A percentile compares a stretch with the other conserved stretches of the same genome.
Conservation (phyloP, 2,888 invertebrate species). For the Lacanobia oleracea region DNA sequence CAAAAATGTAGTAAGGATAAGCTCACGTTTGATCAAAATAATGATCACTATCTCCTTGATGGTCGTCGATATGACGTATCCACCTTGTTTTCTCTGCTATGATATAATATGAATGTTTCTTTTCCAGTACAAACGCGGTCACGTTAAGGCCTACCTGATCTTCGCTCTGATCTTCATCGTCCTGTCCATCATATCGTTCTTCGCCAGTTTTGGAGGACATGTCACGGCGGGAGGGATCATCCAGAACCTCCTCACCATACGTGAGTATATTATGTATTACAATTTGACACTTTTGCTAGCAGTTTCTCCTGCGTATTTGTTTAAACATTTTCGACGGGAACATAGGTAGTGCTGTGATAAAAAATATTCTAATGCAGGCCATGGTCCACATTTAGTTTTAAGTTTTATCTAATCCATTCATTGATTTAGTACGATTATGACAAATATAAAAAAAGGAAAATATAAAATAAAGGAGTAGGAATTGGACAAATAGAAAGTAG, state of each 20-base stretch:
- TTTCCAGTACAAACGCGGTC: slow-evolving; percentile 68
- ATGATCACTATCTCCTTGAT: too few species aligned
- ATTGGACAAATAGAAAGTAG: neutral
- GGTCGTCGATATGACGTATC: too few species aligned
- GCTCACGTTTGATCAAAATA: too few species aligned
- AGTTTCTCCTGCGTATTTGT: too few species aligned
- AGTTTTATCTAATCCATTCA: too few species aligned
- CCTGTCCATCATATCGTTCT: slow-evolving; percentile 49
- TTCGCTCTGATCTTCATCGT: slow-evolving; percentile 59
- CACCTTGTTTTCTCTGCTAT: neutral
- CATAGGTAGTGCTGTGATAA: too few species aligned
- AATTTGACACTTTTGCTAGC: neutral
- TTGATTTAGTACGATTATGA: too few species aligned
- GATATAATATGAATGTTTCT: neutral
- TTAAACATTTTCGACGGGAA: too few species aligned
- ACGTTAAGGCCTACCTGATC: slow-evolving; percentile 67
- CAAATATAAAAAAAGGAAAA: too few species aligned
- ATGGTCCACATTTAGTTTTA: too few species aligned
- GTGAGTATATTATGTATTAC: slow-evolving; percentile 46
- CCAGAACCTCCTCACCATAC: slow-evolving; percentile 43
- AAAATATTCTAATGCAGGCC: too few species aligned
- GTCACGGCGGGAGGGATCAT: slow-evolving; percentile 9
- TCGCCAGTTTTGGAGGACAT: slow-evolving; percentile 34
- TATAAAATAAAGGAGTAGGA: neutral
- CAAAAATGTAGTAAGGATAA: too few species aligned